Percentiles rank a stretch among this genome's conserved stretches.
Conservation (phyloP, 1,140 invertebrate species). For the Augochlora pura region DNA sequence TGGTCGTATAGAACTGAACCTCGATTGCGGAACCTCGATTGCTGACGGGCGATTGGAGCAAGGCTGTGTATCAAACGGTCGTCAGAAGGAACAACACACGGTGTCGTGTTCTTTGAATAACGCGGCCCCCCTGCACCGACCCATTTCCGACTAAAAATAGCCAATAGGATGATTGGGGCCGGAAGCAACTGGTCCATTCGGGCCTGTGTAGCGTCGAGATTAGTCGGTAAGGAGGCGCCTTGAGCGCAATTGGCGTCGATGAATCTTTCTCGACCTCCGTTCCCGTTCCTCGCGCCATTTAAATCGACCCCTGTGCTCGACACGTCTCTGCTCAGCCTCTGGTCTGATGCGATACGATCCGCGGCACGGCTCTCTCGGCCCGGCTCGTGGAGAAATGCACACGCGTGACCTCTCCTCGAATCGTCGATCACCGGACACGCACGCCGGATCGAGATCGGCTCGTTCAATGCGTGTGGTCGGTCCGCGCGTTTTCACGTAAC, state of each 20-base stretch:
- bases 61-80: not conserved
- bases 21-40: no score
- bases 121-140: slow-evolving; percentile 70
- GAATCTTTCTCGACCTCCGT: slow-evolving; percentile 35
- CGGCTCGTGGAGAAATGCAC: not conserved
- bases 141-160: slow-evolving; percentile 80
- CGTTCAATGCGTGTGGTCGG: no score
- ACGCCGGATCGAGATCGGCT: not conserved
- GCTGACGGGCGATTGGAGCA: not conserved
- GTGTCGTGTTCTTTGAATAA: slow-evolving; percentile 57
- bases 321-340: no score
- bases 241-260: slow-evolving; percentile 44
- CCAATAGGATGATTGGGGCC: slow-evolving; percentile 77
- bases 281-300: slow-evolving; percentile 19
- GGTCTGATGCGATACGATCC: no score
- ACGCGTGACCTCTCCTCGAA: not conserved
- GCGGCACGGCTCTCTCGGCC: no score
- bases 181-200: slow-evolving; percentile 62
- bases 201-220: slow-evolving; percentile 59
- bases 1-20: no score
- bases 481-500: not conserved
- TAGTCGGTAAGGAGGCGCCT: slow-evolving; percentile 48
- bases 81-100: slow-evolving; percentile 47
- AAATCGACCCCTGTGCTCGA: not conserved
- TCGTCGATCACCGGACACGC: not conserved